Conservation (phyloP, 2,888 invertebrate species). For the Tetragnatha montana region DNA sequence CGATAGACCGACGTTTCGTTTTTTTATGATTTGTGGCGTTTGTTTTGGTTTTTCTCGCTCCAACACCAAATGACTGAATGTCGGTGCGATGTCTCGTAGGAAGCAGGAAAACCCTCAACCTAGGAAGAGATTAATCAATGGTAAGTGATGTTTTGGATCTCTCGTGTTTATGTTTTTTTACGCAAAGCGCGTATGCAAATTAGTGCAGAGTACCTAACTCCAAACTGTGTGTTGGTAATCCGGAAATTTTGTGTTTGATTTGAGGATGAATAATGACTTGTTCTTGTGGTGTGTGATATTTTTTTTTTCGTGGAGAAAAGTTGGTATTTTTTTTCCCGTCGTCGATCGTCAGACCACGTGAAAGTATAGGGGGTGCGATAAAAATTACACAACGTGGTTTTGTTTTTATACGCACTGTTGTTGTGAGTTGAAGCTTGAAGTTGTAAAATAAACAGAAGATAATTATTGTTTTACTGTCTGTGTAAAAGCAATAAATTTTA, state of each 20-base stretch:
- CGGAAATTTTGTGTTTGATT: neutral
- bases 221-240: neutral
- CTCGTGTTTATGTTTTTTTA: neutral
- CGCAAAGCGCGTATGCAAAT: too few relatives aligned
- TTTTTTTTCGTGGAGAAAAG: constrained; percentile 11
- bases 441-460: too few relatives aligned
- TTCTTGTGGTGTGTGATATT: neutral
- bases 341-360: constrained; percentile 37
- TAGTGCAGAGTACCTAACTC: neutral
- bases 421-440: too few relatives aligned
- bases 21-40: constrained; percentile 59
- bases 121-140: constrained; percentile 76
- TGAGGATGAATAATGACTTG: neutral
- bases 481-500: too few relatives aligned
- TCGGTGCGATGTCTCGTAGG: constrained; percentile 75
- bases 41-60: constrained; percentile 43
- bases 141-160: constrained; percentile 74
- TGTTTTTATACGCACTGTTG: neutral
- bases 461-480: too few relatives aligned
- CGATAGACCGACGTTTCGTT: constrained; percentile 45
- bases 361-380: constrained; percentile 31
- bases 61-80: constrained; percentile 53
- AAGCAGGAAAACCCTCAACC: constrained; percentile 77
- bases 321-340: constrained; percentile 19
- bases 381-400: constrained; percentile 38